Evolutionary conservation across 2,888 invertebrate species (phyloP).

Genomic region (Drosophila pegasa): DNA sequence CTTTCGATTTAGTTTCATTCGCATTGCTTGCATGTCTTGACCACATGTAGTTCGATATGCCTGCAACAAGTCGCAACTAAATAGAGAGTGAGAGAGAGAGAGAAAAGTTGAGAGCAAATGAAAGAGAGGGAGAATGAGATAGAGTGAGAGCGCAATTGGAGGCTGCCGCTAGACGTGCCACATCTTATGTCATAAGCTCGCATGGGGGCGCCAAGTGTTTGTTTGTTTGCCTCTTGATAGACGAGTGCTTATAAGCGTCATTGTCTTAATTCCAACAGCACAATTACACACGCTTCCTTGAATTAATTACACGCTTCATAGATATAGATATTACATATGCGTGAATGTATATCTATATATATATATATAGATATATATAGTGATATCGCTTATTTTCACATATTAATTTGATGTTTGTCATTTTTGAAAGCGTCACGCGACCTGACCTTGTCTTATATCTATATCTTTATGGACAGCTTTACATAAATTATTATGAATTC

Average conservation of each 20-base stretch:
- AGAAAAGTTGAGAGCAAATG: background rate
- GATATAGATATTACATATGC: background rate
- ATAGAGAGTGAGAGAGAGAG: slow-evolving; percentile 4
- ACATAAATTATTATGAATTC: slow-evolving; percentile 43
- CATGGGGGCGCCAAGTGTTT: slow-evolving; percentile 45
- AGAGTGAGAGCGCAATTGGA: slow-evolving; percentile 38
- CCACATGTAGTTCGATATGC: slow-evolving; percentile 68
- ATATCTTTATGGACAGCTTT: slow-evolving; percentile 43
- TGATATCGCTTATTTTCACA: slow-evolving; percentile 7
- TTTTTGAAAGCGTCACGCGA: slow-evolving; percentile 54
- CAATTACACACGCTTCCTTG: slow-evolving; percentile 76
- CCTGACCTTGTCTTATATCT: slow-evolving; percentile 69
- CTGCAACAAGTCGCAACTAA: slow-evolving; percentile 34
- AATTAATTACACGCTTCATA: slow-evolving; percentile 58
- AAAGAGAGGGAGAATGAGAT: slow-evolving; percentile 3
- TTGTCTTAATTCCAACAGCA: slow-evolving; percentile 61
- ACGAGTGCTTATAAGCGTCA: slow-evolving; percentile 57
- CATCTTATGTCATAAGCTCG: slow-evolving; percentile 79
- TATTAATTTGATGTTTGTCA: slow-evolving; percentile 19
- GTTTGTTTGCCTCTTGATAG: slow-evolving; percentile 46
- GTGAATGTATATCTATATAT: background rate
- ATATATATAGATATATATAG: background rate
- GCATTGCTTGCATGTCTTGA: slow-evolving; percentile 80
- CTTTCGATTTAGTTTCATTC: slow-evolving; percentile 79
- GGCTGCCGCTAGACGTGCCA: slow-evolving; percentile 63